Base-by-base conservation (phyloP, 2,888 invertebrate genomes). In the Cephus pulcher region DNA sequence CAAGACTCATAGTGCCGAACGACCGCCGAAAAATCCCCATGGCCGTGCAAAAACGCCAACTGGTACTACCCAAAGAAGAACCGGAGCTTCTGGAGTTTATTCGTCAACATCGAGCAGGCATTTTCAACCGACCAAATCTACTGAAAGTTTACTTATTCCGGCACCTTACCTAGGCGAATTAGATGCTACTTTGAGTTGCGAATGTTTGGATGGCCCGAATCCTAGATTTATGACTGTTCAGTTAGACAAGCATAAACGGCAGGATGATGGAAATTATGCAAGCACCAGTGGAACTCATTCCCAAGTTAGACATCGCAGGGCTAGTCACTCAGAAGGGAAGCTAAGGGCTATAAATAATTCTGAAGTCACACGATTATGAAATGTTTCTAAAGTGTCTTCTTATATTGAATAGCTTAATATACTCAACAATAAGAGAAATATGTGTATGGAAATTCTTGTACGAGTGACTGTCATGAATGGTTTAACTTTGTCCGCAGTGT, bases 81-180 rank as follows among this genome's bases (percentile, higher is more conserved):
- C 88, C 93, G 6, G 90, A 92, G 91, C 84, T 94, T 92, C 92
- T 73, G 91, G 92, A 0, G 89, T 91, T 6, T 92, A 90, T 81
- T 92, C 92, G 23, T 89, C 90, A 89, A 83, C 90, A 89, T 69
- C 92, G 90, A 87, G 92, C 33, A 92, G 92, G 75, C 93, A 94
- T 90, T 92, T 95, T 90, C 92, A 95, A 89, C 91, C 96, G 0
- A 96, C 95, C 1, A 97, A 97, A 89, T 97, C 97, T 0, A 96
- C 96, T 0, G 97, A 97, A 90, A 96, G 96, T 88, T 92, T 97
- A 33, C 93, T 96, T 33, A 93, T 95, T 73, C 94, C 95, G 32
- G 93, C 95, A 3, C 95, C 95, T 83, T 95, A 95, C 88, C 94
- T 94, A 82, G 91, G 93, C 75, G 93, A 94, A 1, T 93, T 95